Base-by-base conservation (phyloP, 2,797 vertebrate genomes). In the Catharus ustulatus region DNA sequence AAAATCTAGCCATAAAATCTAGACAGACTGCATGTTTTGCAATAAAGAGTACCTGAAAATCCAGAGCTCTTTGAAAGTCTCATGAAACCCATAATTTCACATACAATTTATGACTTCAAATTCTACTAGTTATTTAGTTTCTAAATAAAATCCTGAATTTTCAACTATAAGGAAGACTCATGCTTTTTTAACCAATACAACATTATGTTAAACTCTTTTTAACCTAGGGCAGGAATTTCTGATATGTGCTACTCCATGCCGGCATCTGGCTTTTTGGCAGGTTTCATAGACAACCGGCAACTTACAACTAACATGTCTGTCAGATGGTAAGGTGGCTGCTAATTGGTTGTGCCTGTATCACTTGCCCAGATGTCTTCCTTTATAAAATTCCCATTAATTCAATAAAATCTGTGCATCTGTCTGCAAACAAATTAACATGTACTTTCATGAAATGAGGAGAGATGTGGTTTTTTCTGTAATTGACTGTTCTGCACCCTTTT, bases 241-340 rank as follows among this genome's bases (percentile, higher is more conserved):
- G 59, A 36, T 80, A 7, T 68, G 42, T 95, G 54, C 82, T 94
- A 96, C 92, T 57, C 80, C 40, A 46, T 36, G 20, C 36, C 43
- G 90, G 75, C 95, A 96, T 96, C 96, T 97, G 96, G 78, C 73
- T 92, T 63, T 76, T 97, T 97, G 96, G 96, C 95, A 97, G 90
- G 46, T 69, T 84, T 71, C 4, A 8, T 6, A 58, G 89, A 92
- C 72, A 87, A 91, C 93, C 95, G 95, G 90, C 93, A 97, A 52
- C 4, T 66, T 83, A 89, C 30, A 82, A 57, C 84, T 66, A 82
- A 71, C 94, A 38, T 5, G 54, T 38, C 78, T 96, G 88, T 97
- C 95, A 96, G 94, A 92, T 80, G 72, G 82, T 75, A 84, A 84
- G 59, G 77, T 5, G 1, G 52, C 52, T 93, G 84, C 43, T 88